These are phyloP conservation scores for Danio choprae DNA, from an alignment of 2,797 vertebrate genomes.

Conservation along the genomic window DNA sequence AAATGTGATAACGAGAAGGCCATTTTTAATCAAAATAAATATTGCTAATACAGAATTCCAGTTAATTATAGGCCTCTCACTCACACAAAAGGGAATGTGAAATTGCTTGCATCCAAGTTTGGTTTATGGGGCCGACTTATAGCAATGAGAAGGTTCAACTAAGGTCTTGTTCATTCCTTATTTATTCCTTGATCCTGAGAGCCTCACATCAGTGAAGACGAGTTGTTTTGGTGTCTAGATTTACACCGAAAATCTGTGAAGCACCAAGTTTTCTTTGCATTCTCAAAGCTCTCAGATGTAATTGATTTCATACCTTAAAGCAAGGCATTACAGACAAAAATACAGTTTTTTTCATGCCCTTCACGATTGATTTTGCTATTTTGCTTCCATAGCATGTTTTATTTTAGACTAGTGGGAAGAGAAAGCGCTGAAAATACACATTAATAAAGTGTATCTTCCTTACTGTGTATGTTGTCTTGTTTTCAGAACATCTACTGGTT, in stretches of 20 bases:
- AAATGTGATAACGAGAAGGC: background rate
- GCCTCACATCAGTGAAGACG: background rate
- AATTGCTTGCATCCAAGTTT: background rate
- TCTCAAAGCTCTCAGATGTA: background rate
- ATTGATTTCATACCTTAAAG: background rate
- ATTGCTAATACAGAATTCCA: background rate
- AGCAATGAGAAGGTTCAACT: background rate
- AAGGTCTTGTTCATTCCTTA: conserved; percentile 3
- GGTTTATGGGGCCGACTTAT: background rate
- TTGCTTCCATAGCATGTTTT: background rate
- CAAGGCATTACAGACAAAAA: background rate
- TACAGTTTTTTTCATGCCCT: background rate
- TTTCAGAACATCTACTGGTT: too few species aligned
- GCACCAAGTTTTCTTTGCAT: background rate
- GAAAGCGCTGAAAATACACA: background rate
- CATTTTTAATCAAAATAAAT: conserved; percentile 30
- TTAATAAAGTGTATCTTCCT: too few species aligned
- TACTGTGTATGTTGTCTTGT: too few species aligned
- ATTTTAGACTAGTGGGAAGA: background rate
- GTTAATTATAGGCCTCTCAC: background rate
- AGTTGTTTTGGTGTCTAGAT: background rate
- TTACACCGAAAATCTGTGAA: background rate
- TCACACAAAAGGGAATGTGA: conserved; percentile 13
- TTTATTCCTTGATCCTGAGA: background rate
- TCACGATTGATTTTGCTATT: background rate